Base-by-base conservation (phyloP, 1,140 invertebrate species). In the Drosophila albomicans region DNA sequence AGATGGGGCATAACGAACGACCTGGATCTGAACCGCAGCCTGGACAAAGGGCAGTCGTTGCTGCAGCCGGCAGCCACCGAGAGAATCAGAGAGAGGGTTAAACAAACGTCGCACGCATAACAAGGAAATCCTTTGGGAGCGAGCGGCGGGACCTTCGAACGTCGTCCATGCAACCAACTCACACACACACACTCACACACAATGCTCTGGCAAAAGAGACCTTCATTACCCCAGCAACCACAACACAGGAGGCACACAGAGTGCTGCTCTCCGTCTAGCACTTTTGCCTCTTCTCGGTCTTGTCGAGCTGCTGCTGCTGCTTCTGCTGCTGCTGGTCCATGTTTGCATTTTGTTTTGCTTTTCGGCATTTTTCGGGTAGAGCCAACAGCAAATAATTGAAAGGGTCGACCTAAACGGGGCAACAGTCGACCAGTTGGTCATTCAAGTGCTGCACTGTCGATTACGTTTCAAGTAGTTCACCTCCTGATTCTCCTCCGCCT, bases 121-220 rank as follows among this genome's bases (percentile, higher is more conserved):
- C 84, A 89, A 88, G 84, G 85, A 88, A 88, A 88, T 88, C 84
- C 84, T 88, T 88, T 88, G 84, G 84, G 84, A 88, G 80, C 84
- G 82, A 10, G 8, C 69, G 68, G n/a, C 28, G 28, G 13, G 30
- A 56, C 13, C 15, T 10, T 30, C 41, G 20, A n/a, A 30, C 59
- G 64, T 66, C 35, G 35, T 32, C 7, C 32, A 32, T 32, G 59
- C 70, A 15, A 77, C 66, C 20, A 41, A 65, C 54, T 65, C 75
- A 88, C 84, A 88, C 16, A 4, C 3, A 10, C 51, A 52, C 16
- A 20, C 16, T 2, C 16, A 25, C 20, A 25, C 20, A 25, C 20
- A 4, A 25, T 25, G 20, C 20, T 25, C 20, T 25, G 20, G 20
- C 20, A 25, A 25, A 20, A 45, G 35, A 56, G 68, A 68, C 82